These are phyloP conservation scores for Cheilosia vernalis DNA, from an alignment of 2,888 invertebrate species.

Conservation along the genomic window DNA sequence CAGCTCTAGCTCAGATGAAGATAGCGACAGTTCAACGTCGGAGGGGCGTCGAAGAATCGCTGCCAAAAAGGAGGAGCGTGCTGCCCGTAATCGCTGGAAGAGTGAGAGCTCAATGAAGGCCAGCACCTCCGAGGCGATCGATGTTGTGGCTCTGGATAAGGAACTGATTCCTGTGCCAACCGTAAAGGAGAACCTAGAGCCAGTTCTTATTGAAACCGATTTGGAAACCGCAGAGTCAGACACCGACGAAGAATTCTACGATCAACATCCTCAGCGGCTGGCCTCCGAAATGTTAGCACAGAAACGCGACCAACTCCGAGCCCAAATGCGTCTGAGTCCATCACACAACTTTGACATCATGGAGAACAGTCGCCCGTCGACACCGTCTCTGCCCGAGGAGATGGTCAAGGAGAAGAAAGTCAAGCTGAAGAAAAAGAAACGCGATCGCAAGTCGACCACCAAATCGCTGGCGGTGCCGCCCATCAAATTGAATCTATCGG, in stretches of 20 bases:
- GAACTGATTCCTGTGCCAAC: constrained; percentile 83
- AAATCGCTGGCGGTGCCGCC: constrained; percentile 81
- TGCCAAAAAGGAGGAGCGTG: constrained; percentile 83
- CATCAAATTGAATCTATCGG: constrained; percentile 51
- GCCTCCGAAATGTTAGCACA: constrained; percentile 90
- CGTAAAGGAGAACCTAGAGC: constrained; percentile 83
- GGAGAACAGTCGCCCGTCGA: constrained; percentile 87
- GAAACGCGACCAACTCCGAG: constrained; percentile 88
- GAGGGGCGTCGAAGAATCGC: constrained; percentile 82
- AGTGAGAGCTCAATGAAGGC: constrained; percentile 77
- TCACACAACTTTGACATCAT: constrained; percentile 86
- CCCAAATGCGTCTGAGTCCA: constrained; percentile 86
- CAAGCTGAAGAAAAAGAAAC: constrained; percentile 88
- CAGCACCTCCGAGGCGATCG: constrained; percentile 83
- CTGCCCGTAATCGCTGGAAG: constrained; percentile 83
- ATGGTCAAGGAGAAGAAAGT: constrained; percentile 83
- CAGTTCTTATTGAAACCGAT: constrained; percentile 90
- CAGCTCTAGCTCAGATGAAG: constrained; percentile 86
- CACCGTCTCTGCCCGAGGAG: constrained; percentile 85
- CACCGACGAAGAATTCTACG: constrained; percentile 95
- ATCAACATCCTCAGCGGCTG: constrained; percentile 90
- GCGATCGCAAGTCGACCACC: constrained; percentile 85
- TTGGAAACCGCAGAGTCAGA: constrained; percentile 93
- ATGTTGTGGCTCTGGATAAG: constrained; percentile 84
- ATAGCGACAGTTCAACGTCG: constrained; percentile 83